phyloP scores from a whole-genome alignment of 2,113 vertebrate genomes.

The Crocuta crocuta region DNA sequence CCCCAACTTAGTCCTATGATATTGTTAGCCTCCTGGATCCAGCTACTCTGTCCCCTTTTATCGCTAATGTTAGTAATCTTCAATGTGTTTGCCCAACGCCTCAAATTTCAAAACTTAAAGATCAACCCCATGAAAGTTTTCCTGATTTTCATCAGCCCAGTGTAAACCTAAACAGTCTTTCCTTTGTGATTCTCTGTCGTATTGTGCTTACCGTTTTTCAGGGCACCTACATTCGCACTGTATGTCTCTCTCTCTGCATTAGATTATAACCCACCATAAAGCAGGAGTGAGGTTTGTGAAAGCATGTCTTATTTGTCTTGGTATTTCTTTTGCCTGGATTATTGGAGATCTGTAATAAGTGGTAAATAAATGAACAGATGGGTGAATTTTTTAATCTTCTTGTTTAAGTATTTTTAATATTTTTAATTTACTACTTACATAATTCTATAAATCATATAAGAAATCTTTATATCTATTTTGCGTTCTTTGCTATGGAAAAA shows the following conservation, averaged over 20 bases:
- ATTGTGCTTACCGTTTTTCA: neutral
- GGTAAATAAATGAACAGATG: neutral
- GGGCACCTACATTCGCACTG: neutral
- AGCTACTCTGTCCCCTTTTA: neutral
- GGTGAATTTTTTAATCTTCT: neutral
- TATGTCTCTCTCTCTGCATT: neutral
- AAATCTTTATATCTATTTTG: constrained; percentile 14
- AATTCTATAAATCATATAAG: neutral
- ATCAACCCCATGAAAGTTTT: neutral
- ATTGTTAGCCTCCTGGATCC: neutral
- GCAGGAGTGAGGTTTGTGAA: neutral
- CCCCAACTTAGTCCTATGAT: neutral
- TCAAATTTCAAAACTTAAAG: neutral
- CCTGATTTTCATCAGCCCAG: neutral
- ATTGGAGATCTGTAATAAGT: neutral
- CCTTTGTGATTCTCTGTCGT: neutral
- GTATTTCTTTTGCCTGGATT: neutral
- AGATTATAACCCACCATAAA: neutral
- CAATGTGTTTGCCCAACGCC: neutral
- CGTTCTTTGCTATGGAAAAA: neutral
- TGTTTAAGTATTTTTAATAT: constrained; percentile 1
- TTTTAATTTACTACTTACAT: constrained; percentile 2
- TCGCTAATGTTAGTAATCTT: neutral
- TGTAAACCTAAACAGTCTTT: neutral
- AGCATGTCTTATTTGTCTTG: neutral